These are phyloP conservation scores for Cotesia vestalis DNA, from an alignment of 1,140 invertebrate species.

Conservation along the genomic window DNA sequence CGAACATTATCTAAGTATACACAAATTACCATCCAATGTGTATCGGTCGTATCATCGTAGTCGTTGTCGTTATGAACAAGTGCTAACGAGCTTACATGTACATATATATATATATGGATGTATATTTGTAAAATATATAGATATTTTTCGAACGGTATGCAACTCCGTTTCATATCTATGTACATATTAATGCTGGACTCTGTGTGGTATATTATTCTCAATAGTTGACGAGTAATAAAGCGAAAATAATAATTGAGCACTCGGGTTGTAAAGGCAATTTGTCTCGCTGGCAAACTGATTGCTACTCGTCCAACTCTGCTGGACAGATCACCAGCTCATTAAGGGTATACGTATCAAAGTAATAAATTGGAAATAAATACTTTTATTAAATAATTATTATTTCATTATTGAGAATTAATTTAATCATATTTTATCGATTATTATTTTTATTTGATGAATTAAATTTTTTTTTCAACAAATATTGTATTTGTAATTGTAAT, in stretches of 20 bases:
- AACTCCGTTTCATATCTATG: constrained; percentile 5
- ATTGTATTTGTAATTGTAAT: too few relatives aligned
- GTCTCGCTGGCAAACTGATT: constrained; percentile 22
- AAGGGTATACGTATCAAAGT: neutral
- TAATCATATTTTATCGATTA: too few relatives aligned
- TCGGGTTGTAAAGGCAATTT: constrained; percentile 21
- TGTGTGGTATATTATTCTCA: neutral
- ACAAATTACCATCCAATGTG: constrained; percentile 26
- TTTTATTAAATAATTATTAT: too few relatives aligned
- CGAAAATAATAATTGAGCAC: constrained; percentile 33
- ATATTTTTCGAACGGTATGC: constrained; percentile 5
- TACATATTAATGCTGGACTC: neutral
- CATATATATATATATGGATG: neutral
- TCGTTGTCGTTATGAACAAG: constrained; percentile 6
- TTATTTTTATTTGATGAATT: too few relatives aligned
- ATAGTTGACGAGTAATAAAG: constrained; percentile 21
- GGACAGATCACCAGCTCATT: constrained; percentile 9
- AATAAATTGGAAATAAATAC: too few relatives aligned
- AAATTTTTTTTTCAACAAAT: too few relatives aligned
- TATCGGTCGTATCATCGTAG: neutral
- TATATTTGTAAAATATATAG: neutral
- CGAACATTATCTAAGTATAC: constrained; percentile 32
- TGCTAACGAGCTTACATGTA: neutral
- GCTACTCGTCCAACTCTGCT: neutral
- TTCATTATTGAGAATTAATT: too few relatives aligned